Base-by-base conservation (phyloP, 2,797 vertebrate species). In the Enteromius fasciolatus region DNA sequence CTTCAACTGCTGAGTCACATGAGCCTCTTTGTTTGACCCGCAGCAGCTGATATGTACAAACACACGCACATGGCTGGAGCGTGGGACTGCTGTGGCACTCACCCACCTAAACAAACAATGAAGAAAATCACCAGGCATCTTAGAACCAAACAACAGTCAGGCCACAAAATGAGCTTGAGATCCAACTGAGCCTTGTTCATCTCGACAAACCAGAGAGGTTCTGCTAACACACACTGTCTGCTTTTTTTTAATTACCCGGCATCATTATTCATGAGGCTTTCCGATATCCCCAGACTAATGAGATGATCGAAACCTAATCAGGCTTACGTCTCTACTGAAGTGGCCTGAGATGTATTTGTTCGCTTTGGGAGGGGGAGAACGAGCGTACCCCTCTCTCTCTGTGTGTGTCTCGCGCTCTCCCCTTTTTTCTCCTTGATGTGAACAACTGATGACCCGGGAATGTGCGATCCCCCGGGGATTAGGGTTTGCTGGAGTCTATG, bases 391-490 rank as follows among this genome's bases (percentile, higher is more conserved):
- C 66, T 85, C 78, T 78, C 75, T 72, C 57, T 82, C 61, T 78
- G 64, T 50, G 64, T 50, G 36, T 75, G 82, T 83, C 83, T 82
- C 48, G 52, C 41, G 4, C 81, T 67, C 76, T 76, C 78, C 74
- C 31, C 54, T 80, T 84, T 79, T 85, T 84, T 84, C 76, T 83
- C 70, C 81, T 82, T 86, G 85, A 84, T 88, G 84, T 86, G 89
- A 90, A 89, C 86, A 88, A 89, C 90, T 88, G 90, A 88, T 89
- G 87, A 88, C 88, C 88, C 83, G 75, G 88, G 87, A 87, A 85
- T 87, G 89, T 50, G 78, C 61, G 83, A 86, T 83, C 83, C 88
- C 87, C 83, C 31, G 80, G 85, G 86, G 86, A 86, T 90, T 90
- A 90, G 83, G 70, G 77, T 76, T 84, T 84, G 85, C 79, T 17